Base-by-base conservation (phyloP, 1,140 invertebrate genomes). In the Drosophila bocqueti region DNA sequence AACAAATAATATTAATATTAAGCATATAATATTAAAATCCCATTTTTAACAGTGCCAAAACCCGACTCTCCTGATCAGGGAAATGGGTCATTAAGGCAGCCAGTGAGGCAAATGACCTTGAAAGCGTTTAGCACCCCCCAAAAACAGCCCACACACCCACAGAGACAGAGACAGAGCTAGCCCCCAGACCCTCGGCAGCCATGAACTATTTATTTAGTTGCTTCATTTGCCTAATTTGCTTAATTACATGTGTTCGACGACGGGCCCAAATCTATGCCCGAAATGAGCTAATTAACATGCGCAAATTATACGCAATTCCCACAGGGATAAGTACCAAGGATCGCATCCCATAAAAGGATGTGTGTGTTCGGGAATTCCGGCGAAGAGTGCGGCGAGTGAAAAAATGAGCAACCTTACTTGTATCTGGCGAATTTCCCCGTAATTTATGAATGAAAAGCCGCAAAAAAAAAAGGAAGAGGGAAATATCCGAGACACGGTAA, bases 241-340 rank as follows among this genome's bases (percentile, higher is more conserved):
- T 90, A 89, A 89, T 90, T 83, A 74, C 76, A 79, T 72, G 76
- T 79, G 76, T 66, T 79, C 58, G 82, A 73, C 60, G 64, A 60
- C 57, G 31, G 64, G 64, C 52, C 24, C 75, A 54, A 79, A 79
- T 79, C 66, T 64, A 79, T 64, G 66, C 76, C 43, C 67, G 24
- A 89, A 84, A 90, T 76, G 55, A 89, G 78, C 60, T 79, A 87
- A 87, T 87, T 87, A 87, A 89, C 81, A 89, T 78, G 77, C 73
- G 76, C 73, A 76, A 82, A 86, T 76, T 86, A 83, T 87, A 68
- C 83, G 65, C 83, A 81, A 89, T 87, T 83, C 77, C 84, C 84
- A 45, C 65, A 42, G 75, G 64, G 63, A 77, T 54, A 43, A 62
- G 72, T 72, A 60, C 69, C 43, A 40, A 49, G 68, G 59, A 65